These are phyloP conservation scores for Todiramphus chloris DNA, from an alignment of 2,113 vertebrate genomes.

Conservation along the genomic window DNA sequence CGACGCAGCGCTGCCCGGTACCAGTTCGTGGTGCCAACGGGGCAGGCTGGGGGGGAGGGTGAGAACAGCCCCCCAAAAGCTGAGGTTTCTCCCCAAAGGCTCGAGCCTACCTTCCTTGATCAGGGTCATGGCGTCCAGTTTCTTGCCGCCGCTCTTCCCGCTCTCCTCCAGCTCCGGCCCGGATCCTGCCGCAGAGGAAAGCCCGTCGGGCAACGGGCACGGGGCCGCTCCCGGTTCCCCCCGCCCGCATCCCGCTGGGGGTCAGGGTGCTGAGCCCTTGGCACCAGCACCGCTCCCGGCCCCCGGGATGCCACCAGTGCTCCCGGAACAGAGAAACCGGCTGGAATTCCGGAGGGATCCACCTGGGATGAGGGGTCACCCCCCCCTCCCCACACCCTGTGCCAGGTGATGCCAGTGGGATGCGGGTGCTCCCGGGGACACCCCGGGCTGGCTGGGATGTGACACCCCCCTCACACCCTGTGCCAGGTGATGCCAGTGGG, in stretches of 20 bases:
- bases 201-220: background rate
- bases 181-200: conserved; percentile 71
- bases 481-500: too few relatives aligned
- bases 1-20: background rate
- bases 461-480: background rate
- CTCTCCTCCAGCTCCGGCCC: conserved; percentile 84
- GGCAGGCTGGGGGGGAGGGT: background rate
- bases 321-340: background rate
- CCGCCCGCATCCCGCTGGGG: background rate
- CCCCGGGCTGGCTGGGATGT: background rate
- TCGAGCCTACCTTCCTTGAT: conserved; percentile 88
- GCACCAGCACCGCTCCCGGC: background rate
- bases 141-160: conserved; percentile 84
- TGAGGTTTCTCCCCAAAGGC: background rate
- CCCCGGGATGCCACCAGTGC: rapidly evolving
- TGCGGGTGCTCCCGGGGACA: background rate
- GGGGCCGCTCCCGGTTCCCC: background rate
- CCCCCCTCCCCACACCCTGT: too few relatives aligned
- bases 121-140: conserved; percentile 90
- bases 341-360: background rate
- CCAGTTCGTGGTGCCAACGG: too few relatives aligned
- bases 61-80: rapidly evolving
- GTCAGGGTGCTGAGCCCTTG: background rate
- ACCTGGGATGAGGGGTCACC: rapidly evolving
- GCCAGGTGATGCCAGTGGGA: too few relatives aligned